Evolutionary conservation across 2,113 vertebrate species (phyloP).

Genomic region (Urocitellus parryii): DNA sequence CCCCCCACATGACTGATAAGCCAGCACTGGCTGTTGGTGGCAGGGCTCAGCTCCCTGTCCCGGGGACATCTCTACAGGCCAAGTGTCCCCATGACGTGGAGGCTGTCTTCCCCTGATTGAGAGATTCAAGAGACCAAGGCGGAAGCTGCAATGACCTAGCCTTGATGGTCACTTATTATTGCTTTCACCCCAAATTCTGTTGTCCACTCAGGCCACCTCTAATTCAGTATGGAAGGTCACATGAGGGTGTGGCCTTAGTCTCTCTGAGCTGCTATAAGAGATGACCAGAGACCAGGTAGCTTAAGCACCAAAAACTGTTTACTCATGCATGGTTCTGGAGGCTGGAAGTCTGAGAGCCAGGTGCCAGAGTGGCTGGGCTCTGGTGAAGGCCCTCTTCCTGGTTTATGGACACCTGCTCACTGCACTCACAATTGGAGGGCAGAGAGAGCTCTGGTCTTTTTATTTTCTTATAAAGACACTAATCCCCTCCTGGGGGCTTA

Average conservation of each 20-base stretch:
- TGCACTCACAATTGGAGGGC: neutral
- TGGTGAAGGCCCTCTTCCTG: neutral
- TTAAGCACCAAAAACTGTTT: neutral
- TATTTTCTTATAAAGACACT: neutral
- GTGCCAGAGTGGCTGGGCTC: too few species aligned
- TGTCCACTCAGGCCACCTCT: neutral
- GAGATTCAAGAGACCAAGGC: neutral
- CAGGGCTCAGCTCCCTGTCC: neutral
- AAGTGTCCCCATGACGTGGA: neutral
- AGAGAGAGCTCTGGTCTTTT: neutral
- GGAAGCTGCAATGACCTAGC: neutral
- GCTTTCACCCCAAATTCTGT: neutral
- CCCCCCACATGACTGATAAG: neutral
- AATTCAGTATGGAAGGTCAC: neutral
- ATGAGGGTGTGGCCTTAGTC: neutral
- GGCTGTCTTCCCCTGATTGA: neutral
- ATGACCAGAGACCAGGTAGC: neutral
- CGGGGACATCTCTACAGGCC: neutral
- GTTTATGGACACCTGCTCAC: neutral
- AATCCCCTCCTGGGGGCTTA: neutral
- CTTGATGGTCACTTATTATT: neutral
- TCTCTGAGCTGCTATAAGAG: accelerated
- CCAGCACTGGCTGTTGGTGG: neutral
- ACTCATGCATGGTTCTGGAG: neutral
- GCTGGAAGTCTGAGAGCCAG: neutral